Evolutionary conservation across 2,888 invertebrate species (phyloP), one percentile per base, ranked within the genome.

Genomic region (Nasonovia ribisnigri): DNA sequence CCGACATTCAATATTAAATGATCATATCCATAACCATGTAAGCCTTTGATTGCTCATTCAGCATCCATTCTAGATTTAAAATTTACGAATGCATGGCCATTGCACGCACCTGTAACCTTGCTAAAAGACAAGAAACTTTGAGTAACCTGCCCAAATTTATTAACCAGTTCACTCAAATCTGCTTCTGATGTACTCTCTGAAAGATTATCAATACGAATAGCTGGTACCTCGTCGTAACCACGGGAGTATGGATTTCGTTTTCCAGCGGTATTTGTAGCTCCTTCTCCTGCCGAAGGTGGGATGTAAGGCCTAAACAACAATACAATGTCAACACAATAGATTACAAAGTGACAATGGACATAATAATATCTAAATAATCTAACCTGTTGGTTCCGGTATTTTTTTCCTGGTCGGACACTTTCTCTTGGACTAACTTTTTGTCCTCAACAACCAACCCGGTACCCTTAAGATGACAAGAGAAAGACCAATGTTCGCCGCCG

Each of bases 81-180:
- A 95, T 99, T 99, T 94, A 99, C 98, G 96, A 99, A 99, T 29
- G 99, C 99, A 96, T 99, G 99, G 94, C 99, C 99, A 97, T 99
- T 98, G 96, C 98, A 98, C 26, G 97, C 96, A 16, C 98, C 98
- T 95, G 98, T 98, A 2, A 96, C 96, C 96, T 98, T 98, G 95
- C 99, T 99, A 96, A 99, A 99, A n/a, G 99, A 99, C 95, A 99
- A 97, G 96, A 98, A 99, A 95, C 99, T 97, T 95, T 99, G 98
- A 95, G 98, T 98, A 94, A 99, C 98, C 1, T 97, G 97, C 3
- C 99, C 99, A 95, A 99, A 99, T 84, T 97, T 98, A 95, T 98
- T 98, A 94, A 99, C 99, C 94, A 99, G 96, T 95, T 99, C 99
- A 95, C 99, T 99, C 95, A 99, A 96, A 96, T 99, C 99, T 24